Base-by-base conservation (phyloP, 2,113 vertebrate species). In the Butorides virescens region DNA sequence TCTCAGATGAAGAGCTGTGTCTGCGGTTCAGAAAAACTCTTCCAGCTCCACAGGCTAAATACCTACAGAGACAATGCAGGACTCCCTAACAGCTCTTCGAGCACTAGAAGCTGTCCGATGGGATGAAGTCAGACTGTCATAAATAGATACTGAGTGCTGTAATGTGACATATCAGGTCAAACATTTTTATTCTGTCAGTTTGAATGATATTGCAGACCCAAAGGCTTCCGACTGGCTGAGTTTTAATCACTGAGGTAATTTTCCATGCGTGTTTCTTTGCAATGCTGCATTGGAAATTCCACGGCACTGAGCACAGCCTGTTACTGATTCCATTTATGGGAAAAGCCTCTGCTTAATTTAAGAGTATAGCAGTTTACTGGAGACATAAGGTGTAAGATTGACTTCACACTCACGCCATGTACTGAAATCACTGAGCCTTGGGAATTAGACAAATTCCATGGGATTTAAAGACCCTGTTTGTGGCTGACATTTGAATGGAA, bases 141-240 rank as follows among this genome's bases (percentile, higher is more conserved):
- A 93, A 96, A 95, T 72, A 76, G 78, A 82, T 65, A 25, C 20
- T 44, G 62, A 93, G 65, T 70, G 71, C 67, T 93, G 59, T 74
- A 94, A 96, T 94, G 75, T 93, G 96, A 93, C 96, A 97, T 89
- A 97, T 80, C 91, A 95, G 89, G 95, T 97, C 97, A 96, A 97
- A 97, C 85, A 95, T 93, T 97, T 96, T 92, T 74, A 85, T 96
- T 82, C 92, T 92, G 94, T 97, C 95, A 95, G 46, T 95, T 94
- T 90, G 74, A 92, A 85, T 97, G 92, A 92, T 77, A 66, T 32
- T 71, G 37, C 53, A 71, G 74, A 58, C 65, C 86, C 1, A 2
- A 46, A 95, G 75, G 61, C 76, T 96, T 96, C 66, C 1, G 0
- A 34, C 56, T 92, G 76, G n/a, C 19, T 91, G 95, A 62, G 70